Conservation (phyloP, 23 tunicate species). For the Styela clava region DNA sequence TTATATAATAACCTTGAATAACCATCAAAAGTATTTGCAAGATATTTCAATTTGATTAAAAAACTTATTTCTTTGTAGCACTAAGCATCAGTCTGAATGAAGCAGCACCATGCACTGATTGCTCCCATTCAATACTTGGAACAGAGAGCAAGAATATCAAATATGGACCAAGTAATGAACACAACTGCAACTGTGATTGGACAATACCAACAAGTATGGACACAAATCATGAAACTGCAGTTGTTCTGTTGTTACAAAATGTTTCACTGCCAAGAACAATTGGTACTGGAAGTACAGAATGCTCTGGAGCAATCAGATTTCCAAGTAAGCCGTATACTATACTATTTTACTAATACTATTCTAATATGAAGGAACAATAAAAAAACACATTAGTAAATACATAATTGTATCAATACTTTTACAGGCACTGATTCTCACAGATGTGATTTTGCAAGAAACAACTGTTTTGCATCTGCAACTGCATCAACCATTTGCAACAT, state of each 20-base stretch:
- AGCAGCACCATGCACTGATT: too few species aligned
- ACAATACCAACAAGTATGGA: neutral
- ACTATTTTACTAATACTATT: too few species aligned
- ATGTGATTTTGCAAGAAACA: neutral
- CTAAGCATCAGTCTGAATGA: too few species aligned
- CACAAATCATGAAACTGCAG: neutral
- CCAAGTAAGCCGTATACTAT: neutral
- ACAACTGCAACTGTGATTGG: neutral
- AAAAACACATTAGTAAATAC: too few species aligned
- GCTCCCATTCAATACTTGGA: neutral
- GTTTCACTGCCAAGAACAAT: neutral
- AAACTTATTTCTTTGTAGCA: too few species aligned
- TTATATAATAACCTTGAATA: too few species aligned
- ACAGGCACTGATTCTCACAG: neutral
- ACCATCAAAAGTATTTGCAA: too few species aligned
- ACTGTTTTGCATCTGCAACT: neutral
- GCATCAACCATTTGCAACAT: neutral
- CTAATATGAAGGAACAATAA: too few species aligned
- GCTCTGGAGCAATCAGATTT: neutral
- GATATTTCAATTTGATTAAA: too few species aligned
- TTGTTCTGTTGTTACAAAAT: neutral
- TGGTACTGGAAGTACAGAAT: neutral
- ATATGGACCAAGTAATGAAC: neutral
- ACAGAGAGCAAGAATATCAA: neutral
- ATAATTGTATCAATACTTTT: neutral